phyloP scores from a whole-genome alignment of 1,140 invertebrate species.

The Sesamia nonagrioides region DNA sequence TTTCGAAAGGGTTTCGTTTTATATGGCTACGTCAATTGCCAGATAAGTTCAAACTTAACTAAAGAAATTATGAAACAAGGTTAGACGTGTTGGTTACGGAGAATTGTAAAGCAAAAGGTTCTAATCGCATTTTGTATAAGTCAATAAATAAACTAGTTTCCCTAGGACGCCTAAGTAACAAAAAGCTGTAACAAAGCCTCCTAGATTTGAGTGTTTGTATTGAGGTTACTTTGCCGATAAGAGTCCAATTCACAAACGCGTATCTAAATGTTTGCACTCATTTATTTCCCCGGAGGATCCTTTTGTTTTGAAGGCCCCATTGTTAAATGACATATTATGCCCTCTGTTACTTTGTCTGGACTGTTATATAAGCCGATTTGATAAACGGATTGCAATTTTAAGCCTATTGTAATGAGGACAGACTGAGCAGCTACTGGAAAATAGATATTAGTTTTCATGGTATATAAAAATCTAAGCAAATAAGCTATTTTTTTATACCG shows the following conservation, averaged over 20 bases:
- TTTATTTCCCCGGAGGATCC: slow-evolving; percentile 30
- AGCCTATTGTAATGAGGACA: background rate
- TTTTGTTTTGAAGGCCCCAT: slow-evolving; percentile 16
- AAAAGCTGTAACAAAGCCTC: background rate
- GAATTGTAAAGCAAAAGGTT: too few relatives aligned
- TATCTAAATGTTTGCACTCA: slow-evolving; percentile 8
- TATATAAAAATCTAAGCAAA: background rate
- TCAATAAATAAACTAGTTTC: too few relatives aligned
- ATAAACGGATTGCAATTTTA: background rate
- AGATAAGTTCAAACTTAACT: too few relatives aligned
- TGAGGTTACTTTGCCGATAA: slow-evolving; percentile 19
- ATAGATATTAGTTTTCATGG: too few relatives aligned
- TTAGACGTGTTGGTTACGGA: too few relatives aligned
- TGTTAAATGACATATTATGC: slow-evolving; percentile 22
- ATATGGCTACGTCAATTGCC: too few relatives aligned
- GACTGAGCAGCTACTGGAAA: background rate
- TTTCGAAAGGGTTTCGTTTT: too few relatives aligned
- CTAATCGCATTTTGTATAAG: too few relatives aligned
- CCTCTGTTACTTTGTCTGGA: slow-evolving; percentile 7
- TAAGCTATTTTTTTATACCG: background rate
- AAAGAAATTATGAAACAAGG: too few relatives aligned
- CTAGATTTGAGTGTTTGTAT: slow-evolving; percentile 31
- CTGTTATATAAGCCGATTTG: background rate
- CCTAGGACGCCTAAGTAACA: background rate
- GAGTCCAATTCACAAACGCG: slow-evolving; percentile 19